Percentiles rank a stretch among this genome's conserved stretches.
phyloP scores from a whole-genome alignment of 2,113 vertebrate species.

The Chrysemys picta region DNA sequence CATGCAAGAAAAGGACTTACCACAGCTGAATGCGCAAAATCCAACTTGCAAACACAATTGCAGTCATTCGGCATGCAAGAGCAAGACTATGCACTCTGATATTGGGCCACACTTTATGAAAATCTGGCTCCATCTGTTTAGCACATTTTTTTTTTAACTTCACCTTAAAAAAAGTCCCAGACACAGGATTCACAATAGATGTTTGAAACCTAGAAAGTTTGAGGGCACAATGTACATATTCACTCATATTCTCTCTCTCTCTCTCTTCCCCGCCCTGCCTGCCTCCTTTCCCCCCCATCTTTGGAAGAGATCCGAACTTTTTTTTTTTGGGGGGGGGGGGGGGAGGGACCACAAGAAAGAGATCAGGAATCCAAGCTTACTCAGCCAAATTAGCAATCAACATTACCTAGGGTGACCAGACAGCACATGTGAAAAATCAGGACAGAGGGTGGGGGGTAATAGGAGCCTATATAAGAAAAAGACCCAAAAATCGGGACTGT shows the following conservation, averaged over 20 bases:
- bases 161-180: neutral
- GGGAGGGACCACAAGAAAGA: neutral
- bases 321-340: neutral
- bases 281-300: neutral
- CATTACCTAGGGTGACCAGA: too few relatives aligned
- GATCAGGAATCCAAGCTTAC: neutral
- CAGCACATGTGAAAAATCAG: too few relatives aligned
- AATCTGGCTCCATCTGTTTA: neutral
- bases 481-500: too few relatives aligned
- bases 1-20: neutral
- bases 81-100: neutral
- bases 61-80: neutral
- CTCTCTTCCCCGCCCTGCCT: neutral
- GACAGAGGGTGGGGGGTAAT: too few relatives aligned
- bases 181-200: accelerated
- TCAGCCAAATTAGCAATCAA: neutral
- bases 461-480: too few relatives aligned
- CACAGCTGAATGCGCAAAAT: neutral
- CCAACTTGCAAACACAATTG: neutral
- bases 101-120: neutral
- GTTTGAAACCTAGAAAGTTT: neutral
- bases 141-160: neutral
- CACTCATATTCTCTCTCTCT: neutral
- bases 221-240: neutral
- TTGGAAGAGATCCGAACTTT: neutral